Evolutionary conservation across 2,888 invertebrate genomes (phyloP).

Genomic region (Aporophyla lueneburgensis): DNA sequence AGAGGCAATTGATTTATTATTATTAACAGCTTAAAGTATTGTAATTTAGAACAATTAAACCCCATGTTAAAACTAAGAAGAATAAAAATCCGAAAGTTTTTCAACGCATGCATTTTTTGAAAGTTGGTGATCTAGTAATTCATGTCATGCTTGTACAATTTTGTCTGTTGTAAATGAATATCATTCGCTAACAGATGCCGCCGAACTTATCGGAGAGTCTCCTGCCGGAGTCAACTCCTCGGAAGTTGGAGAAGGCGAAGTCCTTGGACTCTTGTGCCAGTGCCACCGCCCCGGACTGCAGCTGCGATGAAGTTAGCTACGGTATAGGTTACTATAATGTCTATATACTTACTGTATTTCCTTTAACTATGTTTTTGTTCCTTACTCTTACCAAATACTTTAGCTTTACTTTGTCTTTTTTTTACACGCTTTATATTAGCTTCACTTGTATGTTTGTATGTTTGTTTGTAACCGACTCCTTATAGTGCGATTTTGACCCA

Average conservation of each 20-base stretch:
- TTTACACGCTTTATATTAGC: not conserved
- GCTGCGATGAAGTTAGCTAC: conserved; percentile 75
- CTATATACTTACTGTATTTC: not conserved
- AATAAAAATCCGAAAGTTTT: not conserved
- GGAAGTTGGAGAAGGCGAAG: conserved; percentile 67
- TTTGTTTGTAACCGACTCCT: no score
- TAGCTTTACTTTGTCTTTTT: not conserved
- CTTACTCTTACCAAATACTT: not conserved
- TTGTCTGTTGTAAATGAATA: not conserved
- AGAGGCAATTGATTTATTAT: conserved; percentile 1
- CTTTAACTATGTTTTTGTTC: not conserved
- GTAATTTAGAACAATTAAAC: not conserved
- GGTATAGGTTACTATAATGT: conserved; percentile 74
- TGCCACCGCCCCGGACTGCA: conserved; percentile 65
- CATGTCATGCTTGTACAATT: not conserved
- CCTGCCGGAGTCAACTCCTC: conserved; percentile 68
- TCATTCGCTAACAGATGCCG: conserved; percentile 75
- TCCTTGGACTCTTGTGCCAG: conserved; percentile 70
- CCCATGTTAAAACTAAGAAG: not conserved
- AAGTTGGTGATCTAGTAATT: not conserved
- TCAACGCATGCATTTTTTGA: not conserved
- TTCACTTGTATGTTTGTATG: no score
- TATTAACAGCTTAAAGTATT: not conserved
- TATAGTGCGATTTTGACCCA: no score
- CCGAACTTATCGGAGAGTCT: conserved; percentile 75